Conservation (phyloP, 2,113 vertebrate species). For the Psammodynastes pulverulentus region DNA sequence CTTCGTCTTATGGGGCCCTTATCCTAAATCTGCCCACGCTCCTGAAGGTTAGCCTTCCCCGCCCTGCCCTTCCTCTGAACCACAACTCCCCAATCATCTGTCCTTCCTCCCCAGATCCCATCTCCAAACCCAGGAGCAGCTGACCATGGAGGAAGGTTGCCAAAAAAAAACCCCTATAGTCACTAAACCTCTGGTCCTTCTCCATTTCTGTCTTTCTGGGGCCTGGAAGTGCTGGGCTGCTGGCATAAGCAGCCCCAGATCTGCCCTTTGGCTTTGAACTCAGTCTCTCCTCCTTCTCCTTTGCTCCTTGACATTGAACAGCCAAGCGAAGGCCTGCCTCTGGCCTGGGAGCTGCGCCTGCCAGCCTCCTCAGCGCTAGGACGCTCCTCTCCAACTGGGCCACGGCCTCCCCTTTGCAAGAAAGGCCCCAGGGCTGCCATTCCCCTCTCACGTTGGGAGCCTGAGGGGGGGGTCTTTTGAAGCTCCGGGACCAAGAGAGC, state of each 20-base stretch:
- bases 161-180: too few relatives aligned
- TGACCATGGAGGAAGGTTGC: background rate
- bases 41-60: background rate
- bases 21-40: background rate
- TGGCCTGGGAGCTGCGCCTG: conserved; percentile 44
- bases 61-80: background rate
- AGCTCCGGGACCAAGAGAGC: conserved; percentile 64
- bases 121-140: background rate
- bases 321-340: conserved; percentile 2
- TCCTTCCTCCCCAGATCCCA: background rate
- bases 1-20: background rate
- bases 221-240: background rate
- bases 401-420: conserved; percentile 28
- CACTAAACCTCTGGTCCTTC: background rate
- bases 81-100: background rate
- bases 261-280: background rate
- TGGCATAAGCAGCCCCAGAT: background rate
- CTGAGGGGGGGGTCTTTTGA: conserved; percentile 1
- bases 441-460: conserved; percentile 69
- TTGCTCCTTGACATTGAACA: background rate
- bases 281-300: background rate
- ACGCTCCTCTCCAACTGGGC: conserved; percentile 34
- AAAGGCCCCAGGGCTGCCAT: conserved; percentile 53
- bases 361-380: conserved; percentile 40
- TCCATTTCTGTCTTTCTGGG: background rate